Evolutionary conservation across 2,113 vertebrate species (phyloP).

Genomic region (Platysternon megacephalum): DNA sequence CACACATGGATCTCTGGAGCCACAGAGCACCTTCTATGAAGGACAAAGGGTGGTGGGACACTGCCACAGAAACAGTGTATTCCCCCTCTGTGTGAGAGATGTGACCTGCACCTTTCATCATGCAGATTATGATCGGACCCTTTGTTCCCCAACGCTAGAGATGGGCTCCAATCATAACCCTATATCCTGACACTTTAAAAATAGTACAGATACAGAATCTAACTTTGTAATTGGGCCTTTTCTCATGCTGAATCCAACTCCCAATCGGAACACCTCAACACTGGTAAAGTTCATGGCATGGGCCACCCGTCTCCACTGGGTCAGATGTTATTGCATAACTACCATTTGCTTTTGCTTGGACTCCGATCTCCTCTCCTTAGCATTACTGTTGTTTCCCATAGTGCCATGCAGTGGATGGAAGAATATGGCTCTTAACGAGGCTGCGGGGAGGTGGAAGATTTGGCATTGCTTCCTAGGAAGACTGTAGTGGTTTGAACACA

Average conservation of each 20-base stretch:
- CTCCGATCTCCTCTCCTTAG: not conserved
- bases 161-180: not conserved
- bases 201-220: not conserved
- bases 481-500: not conserved
- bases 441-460: not conserved
- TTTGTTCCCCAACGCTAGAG: not conserved
- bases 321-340: not conserved
- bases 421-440: slow-evolving; percentile 10
- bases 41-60: not conserved
- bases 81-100: not conserved
- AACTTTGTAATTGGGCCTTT: not conserved
- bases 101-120: not conserved
- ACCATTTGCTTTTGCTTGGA: not conserved
- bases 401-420: slow-evolving; percentile 18
- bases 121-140: not conserved
- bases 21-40: not conserved
- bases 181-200: not conserved
- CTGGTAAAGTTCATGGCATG: not conserved
- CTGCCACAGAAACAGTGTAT: not conserved
- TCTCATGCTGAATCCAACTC: not conserved
- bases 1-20: not conserved
- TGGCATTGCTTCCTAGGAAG: not conserved
- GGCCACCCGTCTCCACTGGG: not conserved
- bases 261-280: not conserved
- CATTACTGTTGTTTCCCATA: not conserved